Evolutionary conservation across 2,888 invertebrate species (phyloP), one percentile per base, ranked within the genome.

Genomic region (Orchestes rusci): DNA sequence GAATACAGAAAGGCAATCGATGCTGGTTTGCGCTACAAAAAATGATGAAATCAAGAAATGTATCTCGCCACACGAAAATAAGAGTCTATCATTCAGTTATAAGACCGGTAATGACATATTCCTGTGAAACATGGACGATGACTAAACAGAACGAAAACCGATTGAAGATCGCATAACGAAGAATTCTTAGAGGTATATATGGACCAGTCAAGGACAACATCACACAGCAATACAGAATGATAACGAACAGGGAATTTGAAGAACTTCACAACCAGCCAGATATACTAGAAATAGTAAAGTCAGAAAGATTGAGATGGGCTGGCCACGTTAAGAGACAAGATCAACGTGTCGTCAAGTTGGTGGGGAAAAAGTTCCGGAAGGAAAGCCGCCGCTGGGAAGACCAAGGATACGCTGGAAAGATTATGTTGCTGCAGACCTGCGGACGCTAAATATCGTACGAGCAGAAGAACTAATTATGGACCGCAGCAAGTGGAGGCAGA

Each of bases 201-300:
- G 39, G 30, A 30, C 29, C 39, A 4, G 8, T 5, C 3, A 29
- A 17, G 16, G 28, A 39, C 30, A 7, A 15, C 4, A 39, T 2
- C 16, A 39, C 39, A 16, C 28, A 39, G 12, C 39, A 39, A 17
- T 39, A 39, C 30, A n/a, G 30, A 4, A 29, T 16, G 4, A 36
- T 13, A 57, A n/a, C 23, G 5, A 23, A 23, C 10, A 23, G 5
- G 10, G 23, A 23, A 23, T 23, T 23, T 5, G 23, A 23, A 23
- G 23, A 23, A 23, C 23, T 23, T 7, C 10, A 31, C 12, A 31
- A 31, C 31, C 31, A 5, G 31, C 31, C 7, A 31, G 31, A 31
- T 12, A 31, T 31, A 8, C 8, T 31, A 12, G 12, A 31, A 31
- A 31, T 31, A 31, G 5, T 31, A 31, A 31, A 31, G 31, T n/a